Conservation (phyloP, 37 sponge, comb jelly and placozoan species). For the Aplysina aerophoba region DNA sequence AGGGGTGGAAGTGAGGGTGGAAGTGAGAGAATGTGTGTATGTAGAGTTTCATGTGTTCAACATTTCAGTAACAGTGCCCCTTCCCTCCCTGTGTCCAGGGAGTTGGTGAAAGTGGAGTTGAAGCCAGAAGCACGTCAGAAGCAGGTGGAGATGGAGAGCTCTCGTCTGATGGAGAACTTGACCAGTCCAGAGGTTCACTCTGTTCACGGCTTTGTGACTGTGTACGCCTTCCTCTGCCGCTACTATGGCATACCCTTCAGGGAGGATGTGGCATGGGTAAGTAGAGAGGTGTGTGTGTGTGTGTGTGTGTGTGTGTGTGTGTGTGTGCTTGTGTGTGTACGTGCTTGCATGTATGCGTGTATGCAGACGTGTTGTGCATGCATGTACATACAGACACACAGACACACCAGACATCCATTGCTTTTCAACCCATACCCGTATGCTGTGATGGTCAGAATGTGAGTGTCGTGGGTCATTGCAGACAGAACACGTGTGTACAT, state of each 20-base stretch:
- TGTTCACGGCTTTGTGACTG: constrained; percentile 65
- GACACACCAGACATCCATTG: too few species aligned
- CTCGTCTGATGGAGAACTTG: constrained; percentile 56
- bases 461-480: background rate
- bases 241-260: constrained; percentile 52
- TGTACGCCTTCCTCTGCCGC: constrained; percentile 76
- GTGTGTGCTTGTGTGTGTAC: background rate
- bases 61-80: too few species aligned
- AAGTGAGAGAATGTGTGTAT: too few species aligned
- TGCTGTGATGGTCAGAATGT: background rate
- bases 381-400: too few species aligned
- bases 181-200: constrained; percentile 56
- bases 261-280: constrained; percentile 69
- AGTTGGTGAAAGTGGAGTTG: constrained; percentile 43
- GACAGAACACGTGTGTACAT: background rate
- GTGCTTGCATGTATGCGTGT: background rate
- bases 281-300: background rate
- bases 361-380: background rate
- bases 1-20: too few species aligned
- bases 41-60: too few species aligned
- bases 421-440: too few species aligned
- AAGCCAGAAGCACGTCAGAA: constrained; percentile 33
- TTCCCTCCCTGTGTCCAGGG: background rate
- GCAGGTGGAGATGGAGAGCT: constrained; percentile 33
- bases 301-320: constrained; percentile 31